Evolutionary conservation across 2,888 invertebrate species (phyloP).

Genomic region (Stenchaetothrips biformis): DNA sequence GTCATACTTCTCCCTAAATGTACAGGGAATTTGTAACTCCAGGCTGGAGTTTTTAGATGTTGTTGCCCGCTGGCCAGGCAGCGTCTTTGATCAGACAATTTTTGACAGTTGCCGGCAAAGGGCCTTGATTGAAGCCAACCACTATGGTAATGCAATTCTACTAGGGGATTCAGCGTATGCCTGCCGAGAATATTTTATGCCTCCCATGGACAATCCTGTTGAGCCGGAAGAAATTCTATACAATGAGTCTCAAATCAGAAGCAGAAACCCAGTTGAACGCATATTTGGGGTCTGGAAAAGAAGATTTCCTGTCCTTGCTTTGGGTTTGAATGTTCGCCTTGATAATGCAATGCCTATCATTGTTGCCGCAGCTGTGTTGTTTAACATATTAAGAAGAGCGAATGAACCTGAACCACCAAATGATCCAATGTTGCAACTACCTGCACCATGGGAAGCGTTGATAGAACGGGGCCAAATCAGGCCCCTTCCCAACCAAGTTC

Average conservation of each 20-base stretch:
- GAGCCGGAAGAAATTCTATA: conserved; percentile 39
- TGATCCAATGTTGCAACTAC: conserved; percentile 30
- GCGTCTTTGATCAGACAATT: conserved; percentile 36
- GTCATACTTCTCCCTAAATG: conserved; percentile 32
- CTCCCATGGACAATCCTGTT: conserved; percentile 38
- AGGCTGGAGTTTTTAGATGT: conserved; percentile 34
- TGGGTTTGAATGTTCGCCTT: conserved; percentile 35
- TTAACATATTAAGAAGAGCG: conserved; percentile 38
- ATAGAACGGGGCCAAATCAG: background rate
- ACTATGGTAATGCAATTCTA: conserved; percentile 38
- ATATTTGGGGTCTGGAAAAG: conserved; percentile 40
- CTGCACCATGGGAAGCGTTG: background rate
- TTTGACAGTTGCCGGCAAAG: conserved; percentile 37
- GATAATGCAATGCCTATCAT: conserved; percentile 31
- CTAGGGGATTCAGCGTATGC: conserved; percentile 43
- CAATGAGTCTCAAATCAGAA: conserved; percentile 41
- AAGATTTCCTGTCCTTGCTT: conserved; percentile 36
- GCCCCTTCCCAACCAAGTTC: background rate
- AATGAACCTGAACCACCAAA: conserved; percentile 31
- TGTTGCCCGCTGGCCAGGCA: conserved; percentile 39
- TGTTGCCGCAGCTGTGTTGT: conserved; percentile 40
- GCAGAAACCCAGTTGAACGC: conserved; percentile 42
- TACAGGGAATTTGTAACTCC: conserved; percentile 29
- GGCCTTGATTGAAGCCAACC: conserved; percentile 37
- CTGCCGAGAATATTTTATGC: conserved; percentile 39